Percentiles rank a stretch among this genome's conserved stretches.
phyloP scores from a whole-genome alignment of 1,140 invertebrate genomes.

The Pogonognathellus flavescens region DNA sequence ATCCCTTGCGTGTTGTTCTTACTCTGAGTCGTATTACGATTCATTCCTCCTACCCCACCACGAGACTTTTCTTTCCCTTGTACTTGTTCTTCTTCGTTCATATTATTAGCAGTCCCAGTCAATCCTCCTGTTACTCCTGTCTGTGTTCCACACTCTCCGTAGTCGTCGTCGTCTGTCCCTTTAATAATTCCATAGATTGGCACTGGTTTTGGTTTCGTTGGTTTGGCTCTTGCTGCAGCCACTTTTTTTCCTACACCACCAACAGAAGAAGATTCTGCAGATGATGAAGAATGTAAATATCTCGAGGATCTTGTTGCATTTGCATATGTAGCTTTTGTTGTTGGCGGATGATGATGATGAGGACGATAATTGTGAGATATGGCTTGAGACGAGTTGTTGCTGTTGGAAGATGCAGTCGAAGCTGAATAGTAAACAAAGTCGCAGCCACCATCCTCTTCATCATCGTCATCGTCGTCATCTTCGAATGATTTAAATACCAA shows the following conservation, averaged over 20 bases:
- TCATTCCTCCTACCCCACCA: constrained; percentile 3
- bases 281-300: not conserved
- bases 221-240: not conserved
- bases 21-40: not conserved
- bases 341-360: not conserved
- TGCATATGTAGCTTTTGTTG: not conserved
- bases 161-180: not conserved
- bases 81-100: not conserved
- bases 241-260: not conserved
- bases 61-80: constrained; percentile 12
- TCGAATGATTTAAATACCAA: constrained; percentile 57
- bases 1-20: not conserved
- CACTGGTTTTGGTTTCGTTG: constrained; percentile 7
- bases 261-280: not conserved
- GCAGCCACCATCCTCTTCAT: constrained; percentile 50
- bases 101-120: not conserved
- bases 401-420: constrained; percentile 8
- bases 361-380: constrained; percentile 21
- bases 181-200: not conserved
- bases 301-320: not conserved
- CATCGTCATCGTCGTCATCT: constrained; percentile 46
- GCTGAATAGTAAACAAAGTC: constrained; percentile 55
- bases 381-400: not conserved
- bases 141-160: not conserved
- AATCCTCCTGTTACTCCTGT: not conserved